Conservation (phyloP, 1,140 invertebrate species). For the Zaprionus camerounensis region DNA sequence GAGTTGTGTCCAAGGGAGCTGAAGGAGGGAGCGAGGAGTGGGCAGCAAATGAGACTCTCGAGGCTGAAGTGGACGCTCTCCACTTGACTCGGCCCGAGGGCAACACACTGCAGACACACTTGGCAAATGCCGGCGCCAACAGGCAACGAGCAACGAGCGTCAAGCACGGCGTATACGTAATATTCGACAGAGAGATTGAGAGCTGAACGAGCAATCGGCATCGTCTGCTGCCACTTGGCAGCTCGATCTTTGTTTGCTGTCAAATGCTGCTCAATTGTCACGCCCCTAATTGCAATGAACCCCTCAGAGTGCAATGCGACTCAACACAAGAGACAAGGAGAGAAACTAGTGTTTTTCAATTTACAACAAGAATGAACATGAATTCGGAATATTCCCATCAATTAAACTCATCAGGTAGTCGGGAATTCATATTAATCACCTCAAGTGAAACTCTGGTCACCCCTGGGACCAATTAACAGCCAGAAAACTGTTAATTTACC, state of each 20-base stretch:
- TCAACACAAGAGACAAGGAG: neutral
- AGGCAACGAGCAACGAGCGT: constrained; percentile 28
- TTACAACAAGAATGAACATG: neutral
- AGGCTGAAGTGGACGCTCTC: constrained; percentile 25
- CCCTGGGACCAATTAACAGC: neutral
- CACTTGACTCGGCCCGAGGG: constrained; percentile 34
- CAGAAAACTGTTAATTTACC: neutral
- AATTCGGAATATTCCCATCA: neutral
- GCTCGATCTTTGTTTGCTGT: constrained; percentile 11
- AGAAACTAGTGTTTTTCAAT: neutral
- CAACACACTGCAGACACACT: constrained; percentile 54
- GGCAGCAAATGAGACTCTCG: neutral
- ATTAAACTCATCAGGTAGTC: neutral
- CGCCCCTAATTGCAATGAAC: constrained; percentile 17
- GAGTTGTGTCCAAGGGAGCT: neutral
- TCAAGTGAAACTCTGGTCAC: neutral
- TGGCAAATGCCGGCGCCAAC: constrained; percentile 67
- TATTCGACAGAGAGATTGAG: constrained; percentile 41
- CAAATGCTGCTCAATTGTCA: constrained; percentile 22
- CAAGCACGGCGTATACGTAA: constrained; percentile 62
- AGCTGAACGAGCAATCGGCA: neutral
- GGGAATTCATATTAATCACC: constrained; percentile 1
- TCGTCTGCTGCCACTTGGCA: constrained; percentile 34
- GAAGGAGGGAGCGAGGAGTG: neutral
- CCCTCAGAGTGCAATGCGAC: neutral